Conservation (phyloP, 2,113 vertebrate species). For the Gallinago paraguaiae region DNA sequence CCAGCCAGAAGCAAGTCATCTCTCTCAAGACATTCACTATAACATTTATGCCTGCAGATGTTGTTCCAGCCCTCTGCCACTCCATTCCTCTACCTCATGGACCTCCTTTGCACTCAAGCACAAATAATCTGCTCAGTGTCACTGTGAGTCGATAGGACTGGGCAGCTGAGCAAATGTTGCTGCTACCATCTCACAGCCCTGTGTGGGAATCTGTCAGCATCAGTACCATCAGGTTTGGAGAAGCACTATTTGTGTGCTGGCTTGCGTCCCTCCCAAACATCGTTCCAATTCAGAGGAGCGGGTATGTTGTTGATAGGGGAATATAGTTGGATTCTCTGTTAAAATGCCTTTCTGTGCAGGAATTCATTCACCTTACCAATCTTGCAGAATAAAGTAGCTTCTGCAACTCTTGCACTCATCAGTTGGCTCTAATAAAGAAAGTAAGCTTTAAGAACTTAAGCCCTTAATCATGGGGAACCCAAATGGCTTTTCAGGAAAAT, state of each 20-base stretch:
- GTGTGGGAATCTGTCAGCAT: neutral
- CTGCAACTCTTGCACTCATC: neutral
- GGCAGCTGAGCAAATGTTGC: neutral
- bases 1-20: neutral
- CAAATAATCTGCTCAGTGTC: neutral
- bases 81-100: neutral
- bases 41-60: neutral
- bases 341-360: neutral
- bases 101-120: neutral
- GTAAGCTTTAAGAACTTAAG: neutral
- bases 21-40: neutral
- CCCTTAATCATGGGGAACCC: constrained; percentile 24
- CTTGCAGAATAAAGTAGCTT: neutral
- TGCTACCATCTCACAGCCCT: neutral
- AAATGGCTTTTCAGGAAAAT: constrained; percentile 50
- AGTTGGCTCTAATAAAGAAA: neutral
- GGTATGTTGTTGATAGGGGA: neutral
- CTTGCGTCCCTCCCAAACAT: neutral
- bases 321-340: neutral
- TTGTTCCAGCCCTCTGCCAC: neutral
- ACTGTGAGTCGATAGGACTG: rapidly evolving
- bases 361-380: neutral
- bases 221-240: neutral
- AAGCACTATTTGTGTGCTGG: neutral
- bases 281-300: neutral